phyloP scores from a whole-genome alignment of 2,888 invertebrate species.

The Mycogona germanica region DNA sequence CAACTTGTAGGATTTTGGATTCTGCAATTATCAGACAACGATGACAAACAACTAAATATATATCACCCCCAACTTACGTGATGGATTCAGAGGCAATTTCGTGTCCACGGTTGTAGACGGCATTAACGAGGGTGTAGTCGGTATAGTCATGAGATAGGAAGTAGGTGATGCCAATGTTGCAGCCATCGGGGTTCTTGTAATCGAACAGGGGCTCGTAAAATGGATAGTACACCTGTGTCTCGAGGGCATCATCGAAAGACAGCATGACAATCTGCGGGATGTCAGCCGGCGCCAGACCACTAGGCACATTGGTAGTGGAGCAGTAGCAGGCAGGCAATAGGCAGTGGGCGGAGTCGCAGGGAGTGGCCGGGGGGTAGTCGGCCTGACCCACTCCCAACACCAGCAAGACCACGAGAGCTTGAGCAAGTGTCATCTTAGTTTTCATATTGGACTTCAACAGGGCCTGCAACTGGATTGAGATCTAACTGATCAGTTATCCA shows the following conservation, averaged over 20 bases:
- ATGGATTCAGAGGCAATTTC: constrained; percentile 26
- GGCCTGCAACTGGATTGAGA: too few species aligned
- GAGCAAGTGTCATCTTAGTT: too few species aligned
- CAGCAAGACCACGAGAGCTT: too few species aligned
- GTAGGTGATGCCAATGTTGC: constrained; percentile 21
- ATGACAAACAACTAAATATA: too few species aligned
- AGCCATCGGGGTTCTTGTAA: constrained; percentile 21
- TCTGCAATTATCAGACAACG: not conserved
- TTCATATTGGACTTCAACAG: too few species aligned
- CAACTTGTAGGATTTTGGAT: not conserved
- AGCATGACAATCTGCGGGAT: constrained; percentile 28
- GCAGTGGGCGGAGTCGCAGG: constrained; percentile 37
- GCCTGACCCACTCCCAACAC: too few species aligned
- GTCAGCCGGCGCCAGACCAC: not conserved
- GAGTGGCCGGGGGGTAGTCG: too few species aligned
- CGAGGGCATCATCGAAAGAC: constrained; percentile 28
- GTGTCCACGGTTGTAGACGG: constrained; percentile 21
- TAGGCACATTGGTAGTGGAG: constrained; percentile 31
- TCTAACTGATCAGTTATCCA: too few species aligned
- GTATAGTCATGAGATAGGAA: constrained; percentile 21
- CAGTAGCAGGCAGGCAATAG: constrained; percentile 44
- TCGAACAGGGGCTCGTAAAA: constrained; percentile 17
- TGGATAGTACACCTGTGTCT: constrained; percentile 16
- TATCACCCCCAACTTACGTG: too few species aligned
- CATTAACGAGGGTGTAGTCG: constrained; percentile 19